Evolutionary conservation across 2,797 vertebrate species (phyloP).

Genomic region (Nasua narica): DNA sequence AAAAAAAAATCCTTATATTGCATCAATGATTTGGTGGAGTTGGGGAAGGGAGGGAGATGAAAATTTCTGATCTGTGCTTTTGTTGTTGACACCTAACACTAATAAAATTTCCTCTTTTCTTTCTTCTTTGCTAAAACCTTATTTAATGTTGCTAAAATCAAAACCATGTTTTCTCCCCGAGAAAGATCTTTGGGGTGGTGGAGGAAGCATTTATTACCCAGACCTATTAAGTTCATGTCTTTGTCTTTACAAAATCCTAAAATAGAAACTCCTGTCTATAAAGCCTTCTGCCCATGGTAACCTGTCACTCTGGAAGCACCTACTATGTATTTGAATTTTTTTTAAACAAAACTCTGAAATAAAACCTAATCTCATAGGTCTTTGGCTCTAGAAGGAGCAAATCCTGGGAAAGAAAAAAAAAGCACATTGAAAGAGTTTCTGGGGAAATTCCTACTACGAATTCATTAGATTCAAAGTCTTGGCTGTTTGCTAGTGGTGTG

Average conservation of each 20-base stretch:
- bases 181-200: background rate
- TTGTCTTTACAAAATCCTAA: constrained; percentile 5
- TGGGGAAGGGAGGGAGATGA: background rate
- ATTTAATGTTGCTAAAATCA: constrained; percentile 3
- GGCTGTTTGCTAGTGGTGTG: background rate
- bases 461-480: background rate
- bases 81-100: background rate
- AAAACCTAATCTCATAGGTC: background rate
- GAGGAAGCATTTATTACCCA: background rate
- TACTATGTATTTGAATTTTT: background rate
- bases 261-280: background rate
- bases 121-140: constrained; percentile 3
- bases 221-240: background rate
- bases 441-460: background rate
- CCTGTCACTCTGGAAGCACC: background rate
- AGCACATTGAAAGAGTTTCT: background rate
- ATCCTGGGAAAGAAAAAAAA: background rate
- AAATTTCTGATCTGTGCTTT: constrained; percentile 1
- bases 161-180: constrained; percentile 6
- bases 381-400: constrained; percentile 18
- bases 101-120: background rate
- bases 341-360: background rate
- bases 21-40: background rate
- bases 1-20: background rate
- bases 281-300: background rate